Percentiles rank a stretch among this genome's conserved stretches.
These are phyloP conservation scores for Alligator sinensis DNA, from an alignment of 2,113 vertebrate species.

Conservation along the genomic window DNA sequence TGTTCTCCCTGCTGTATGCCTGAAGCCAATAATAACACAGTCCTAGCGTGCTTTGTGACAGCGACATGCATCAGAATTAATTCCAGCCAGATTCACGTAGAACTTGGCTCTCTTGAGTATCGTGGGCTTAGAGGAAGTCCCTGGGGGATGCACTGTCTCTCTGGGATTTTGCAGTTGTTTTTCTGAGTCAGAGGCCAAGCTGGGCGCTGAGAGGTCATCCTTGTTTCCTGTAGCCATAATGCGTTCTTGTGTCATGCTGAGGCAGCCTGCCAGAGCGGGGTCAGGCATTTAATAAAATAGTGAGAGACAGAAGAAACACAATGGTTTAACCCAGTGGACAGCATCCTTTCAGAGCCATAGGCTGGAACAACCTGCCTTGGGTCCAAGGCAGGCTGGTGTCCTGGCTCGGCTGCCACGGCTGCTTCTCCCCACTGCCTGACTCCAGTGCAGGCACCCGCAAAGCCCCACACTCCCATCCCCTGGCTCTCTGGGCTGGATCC, in stretches of 20 bases:
- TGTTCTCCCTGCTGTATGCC: not conserved
- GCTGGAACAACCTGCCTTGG: too few species aligned
- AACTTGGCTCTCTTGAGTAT: not conserved
- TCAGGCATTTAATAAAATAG: not conserved
- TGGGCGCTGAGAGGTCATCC: not conserved
- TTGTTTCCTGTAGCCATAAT: not conserved
- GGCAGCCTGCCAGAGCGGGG: not conserved
- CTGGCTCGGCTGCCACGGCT: too few species aligned
- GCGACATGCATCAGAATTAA: slow-evolving; percentile 35
- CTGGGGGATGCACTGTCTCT: not conserved
- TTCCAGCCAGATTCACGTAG: not conserved
- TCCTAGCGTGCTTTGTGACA: not conserved
- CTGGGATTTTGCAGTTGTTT: not conserved
- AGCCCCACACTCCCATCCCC: too few species aligned
- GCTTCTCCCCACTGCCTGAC: too few species aligned
- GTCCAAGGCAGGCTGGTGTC: too few species aligned
- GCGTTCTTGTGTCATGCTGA: not conserved
- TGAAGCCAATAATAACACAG: not conserved
- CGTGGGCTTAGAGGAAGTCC: not conserved
- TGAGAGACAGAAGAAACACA: not conserved
- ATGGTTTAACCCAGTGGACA: too few species aligned
- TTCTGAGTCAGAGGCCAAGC: not conserved
- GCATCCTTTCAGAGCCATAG: too few species aligned
- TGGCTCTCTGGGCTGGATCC: too few species aligned
- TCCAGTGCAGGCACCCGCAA: too few species aligned